Evolutionary conservation across 2,888 invertebrate species (phyloP).

Genomic region (Leucozona laternaria): DNA sequence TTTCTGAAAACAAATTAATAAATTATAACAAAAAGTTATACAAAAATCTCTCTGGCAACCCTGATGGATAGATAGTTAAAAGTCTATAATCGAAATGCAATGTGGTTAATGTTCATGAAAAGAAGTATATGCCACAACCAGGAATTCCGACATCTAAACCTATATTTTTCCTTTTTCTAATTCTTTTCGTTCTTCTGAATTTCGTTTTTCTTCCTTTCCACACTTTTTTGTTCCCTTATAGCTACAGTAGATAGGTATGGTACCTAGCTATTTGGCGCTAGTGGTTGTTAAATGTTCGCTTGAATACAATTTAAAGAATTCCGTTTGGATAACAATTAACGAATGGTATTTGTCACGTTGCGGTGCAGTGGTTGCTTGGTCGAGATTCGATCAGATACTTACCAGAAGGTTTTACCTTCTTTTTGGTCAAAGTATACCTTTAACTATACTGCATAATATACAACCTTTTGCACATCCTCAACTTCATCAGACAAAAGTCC

Average conservation of each 20-base stretch:
- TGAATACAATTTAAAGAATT: slow-evolving; percentile 49
- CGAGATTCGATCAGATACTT: not conserved
- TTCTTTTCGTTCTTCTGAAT: slow-evolving; percentile 2
- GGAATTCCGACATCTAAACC: not conserved
- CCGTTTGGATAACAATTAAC: slow-evolving; percentile 62
- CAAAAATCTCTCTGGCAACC: not conserved
- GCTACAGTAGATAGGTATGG: too few species aligned
- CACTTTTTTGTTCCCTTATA: not conserved
- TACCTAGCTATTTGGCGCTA: not conserved
- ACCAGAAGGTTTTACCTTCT: not conserved
- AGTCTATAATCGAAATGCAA: slow-evolving; percentile 41
- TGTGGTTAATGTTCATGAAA: slow-evolving; percentile 15
- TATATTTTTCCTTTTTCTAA: slow-evolving; percentile 5
- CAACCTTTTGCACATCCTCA: not conserved
- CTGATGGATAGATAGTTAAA: not conserved
- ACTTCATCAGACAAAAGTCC: not conserved
- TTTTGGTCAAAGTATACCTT: not conserved
- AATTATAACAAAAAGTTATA: too few species aligned
- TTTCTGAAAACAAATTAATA: too few species aligned
- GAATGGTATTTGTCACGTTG: slow-evolving; percentile 30
- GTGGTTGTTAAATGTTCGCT: slow-evolving; percentile 20
- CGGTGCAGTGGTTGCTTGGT: not conserved
- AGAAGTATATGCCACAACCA: slow-evolving; percentile 24
- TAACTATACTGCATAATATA: not conserved
- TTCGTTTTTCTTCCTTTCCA: slow-evolving; percentile 4